A percentile compares a stretch with the other conserved stretches of the same genome.
These are phyloP conservation scores for Bovichtus diacanthus DNA, from an alignment of 2,797 vertebrate genomes.

Conservation along the genomic window DNA sequence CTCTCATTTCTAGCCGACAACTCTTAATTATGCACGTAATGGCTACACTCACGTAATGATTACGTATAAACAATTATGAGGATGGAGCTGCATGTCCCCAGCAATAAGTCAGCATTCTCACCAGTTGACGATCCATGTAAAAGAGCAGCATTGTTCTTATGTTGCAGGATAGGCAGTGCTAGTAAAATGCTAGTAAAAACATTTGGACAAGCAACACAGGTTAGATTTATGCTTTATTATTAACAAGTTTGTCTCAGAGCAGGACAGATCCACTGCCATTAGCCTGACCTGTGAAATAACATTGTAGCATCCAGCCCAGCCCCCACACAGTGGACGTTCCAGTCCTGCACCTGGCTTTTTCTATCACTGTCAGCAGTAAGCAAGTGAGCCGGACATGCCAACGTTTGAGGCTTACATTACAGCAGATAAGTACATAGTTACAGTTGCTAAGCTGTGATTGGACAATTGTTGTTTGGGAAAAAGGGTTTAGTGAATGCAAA, in stretches of 20 bases:
- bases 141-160: neutral
- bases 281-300: neutral
- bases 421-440: neutral
- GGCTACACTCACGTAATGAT: no score
- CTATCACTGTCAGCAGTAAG: neutral
- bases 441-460: neutral
- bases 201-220: neutral
- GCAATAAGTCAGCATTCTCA: neutral
- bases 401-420: no score
- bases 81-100: no score
- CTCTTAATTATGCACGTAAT: neutral
- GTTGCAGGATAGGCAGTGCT: no score
- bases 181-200: neutral
- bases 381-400: no score
- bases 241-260: neutral
- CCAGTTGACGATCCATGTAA: neutral
- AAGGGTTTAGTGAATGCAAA: neutral
- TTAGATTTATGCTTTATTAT: neutral
- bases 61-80: no score
- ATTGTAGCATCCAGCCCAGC: neutral
- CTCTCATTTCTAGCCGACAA: neutral
- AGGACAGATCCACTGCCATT: neutral
- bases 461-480: neutral
- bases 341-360: neutral
- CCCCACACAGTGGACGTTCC: neutral